Base-by-base conservation (phyloP, 2,113 vertebrate genomes). In the Struthidea cinerea region DNA sequence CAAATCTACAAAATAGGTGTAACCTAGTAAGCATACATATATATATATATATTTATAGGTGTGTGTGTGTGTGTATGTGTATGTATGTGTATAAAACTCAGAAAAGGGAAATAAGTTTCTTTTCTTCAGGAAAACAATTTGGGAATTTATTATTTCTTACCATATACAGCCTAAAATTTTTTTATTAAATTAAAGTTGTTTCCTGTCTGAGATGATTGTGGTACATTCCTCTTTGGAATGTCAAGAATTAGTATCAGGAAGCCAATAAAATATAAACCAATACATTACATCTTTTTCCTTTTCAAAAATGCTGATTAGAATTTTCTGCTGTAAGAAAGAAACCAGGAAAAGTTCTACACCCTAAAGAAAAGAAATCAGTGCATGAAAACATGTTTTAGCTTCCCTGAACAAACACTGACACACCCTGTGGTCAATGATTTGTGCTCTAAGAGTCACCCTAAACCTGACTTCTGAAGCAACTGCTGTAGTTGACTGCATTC, bases 401-500 rank as follows among this genome's bases (percentile, higher is more conserved):
- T 91, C 89, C 50, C 84, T 87, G 50, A 57, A 49, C 44, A 61
- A 83, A 82, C 20, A 85, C 0, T 76, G 71, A 57, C 41, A 41
- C 50, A 52, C 20, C 7, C 37, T 6, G 4, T 47, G 21, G 37
- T 42, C 26, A 63, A 42, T 30, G 33, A 84, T 55, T 41, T 24
- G n/a, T 13, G 47, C 32, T 75, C 53, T 77, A 44, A 95, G 64
- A 82, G n/a, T 30, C 47, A 44, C 8, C 18, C 33, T 11, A 11
- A 24, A 56, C 11, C 55, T 92, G 55, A 84, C 27, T 96, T 94
- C 56, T 69, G 47, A 76, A 70, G 35, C 74, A 71, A 93, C 33
- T 22, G 23, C 14, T 41, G 85, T 32, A 91, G 67, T 11, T 65
- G 56, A 85, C 9, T 73, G 68, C 19, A n/a, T 84, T 57, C 42